Evolutionary conservation across 2,113 vertebrate genomes (phyloP).

Genomic region (Pygoscelis antarcticus): DNA sequence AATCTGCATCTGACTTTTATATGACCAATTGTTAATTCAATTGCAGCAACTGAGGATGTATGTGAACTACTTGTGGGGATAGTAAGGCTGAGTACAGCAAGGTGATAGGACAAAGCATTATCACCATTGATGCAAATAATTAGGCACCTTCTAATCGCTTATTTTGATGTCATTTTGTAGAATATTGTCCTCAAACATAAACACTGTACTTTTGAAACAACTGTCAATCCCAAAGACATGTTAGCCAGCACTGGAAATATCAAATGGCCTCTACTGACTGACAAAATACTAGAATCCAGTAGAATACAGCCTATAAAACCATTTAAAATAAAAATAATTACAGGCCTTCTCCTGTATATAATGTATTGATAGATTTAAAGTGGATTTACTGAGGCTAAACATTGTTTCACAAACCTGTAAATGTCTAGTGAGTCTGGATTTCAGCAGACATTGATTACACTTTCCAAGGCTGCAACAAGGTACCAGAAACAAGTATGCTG

Average conservation of each 20-base stretch:
- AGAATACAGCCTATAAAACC: not conserved
- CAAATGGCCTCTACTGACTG: not conserved
- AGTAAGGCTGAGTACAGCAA: not conserved
- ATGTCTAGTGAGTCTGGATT: not conserved
- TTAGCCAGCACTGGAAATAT: not conserved
- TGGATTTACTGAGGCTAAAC: not conserved
- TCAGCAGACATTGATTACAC: not conserved
- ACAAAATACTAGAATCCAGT: not conserved
- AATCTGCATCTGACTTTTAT: not conserved
- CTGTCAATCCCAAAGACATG: not conserved
- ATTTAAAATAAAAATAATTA: not conserved
- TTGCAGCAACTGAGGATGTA: not conserved
- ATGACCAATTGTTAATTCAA: not conserved
- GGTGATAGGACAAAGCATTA: not conserved
- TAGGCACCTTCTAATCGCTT: not conserved
- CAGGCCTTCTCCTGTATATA: not conserved
- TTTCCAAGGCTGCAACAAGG: not conserved
- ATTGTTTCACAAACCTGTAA: not conserved
- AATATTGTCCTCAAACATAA: not conserved
- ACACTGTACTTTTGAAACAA: not conserved
- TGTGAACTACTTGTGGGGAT: rapidly evolving
- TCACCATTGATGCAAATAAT: not conserved
- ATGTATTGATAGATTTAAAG: not conserved
- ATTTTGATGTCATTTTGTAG: not conserved
- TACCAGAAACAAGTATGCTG: not conserved